Conservation (phyloP, 2,797 vertebrate species). For the Staurois parvus region DNA sequence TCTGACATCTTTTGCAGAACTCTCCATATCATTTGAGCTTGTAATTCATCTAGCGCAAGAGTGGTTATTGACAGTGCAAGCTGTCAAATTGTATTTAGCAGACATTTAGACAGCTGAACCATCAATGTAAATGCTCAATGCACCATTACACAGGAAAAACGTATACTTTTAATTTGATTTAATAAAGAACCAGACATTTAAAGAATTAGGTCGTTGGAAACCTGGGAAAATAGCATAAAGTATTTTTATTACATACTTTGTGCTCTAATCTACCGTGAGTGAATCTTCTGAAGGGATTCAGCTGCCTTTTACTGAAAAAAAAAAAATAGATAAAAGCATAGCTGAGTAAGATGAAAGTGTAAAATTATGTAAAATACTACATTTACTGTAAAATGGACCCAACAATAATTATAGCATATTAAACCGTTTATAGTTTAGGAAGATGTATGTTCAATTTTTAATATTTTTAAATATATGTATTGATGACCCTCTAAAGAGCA, state of each 20-base stretch:
- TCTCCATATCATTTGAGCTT: not conserved
- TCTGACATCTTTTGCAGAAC: not conserved
- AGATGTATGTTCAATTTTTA: too few relatives aligned
- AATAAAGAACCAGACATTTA: constrained; percentile 35
- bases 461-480: too few relatives aligned
- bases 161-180: constrained; percentile 28
- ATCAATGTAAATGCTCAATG: constrained; percentile 18
- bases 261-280: constrained; percentile 12
- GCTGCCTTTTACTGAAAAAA: not conserved
- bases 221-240: constrained; percentile 24
- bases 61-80: not conserved
- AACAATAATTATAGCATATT: not conserved
- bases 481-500: too few relatives aligned
- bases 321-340: not conserved
- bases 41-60: not conserved
- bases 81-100: constrained; percentile 20
- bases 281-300: constrained; percentile 26
- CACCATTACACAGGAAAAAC: constrained; percentile 10
- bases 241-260: constrained; percentile 27
- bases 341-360: constrained; percentile 1
- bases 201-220: constrained; percentile 34
- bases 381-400: too few relatives aligned
- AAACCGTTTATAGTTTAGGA: too few relatives aligned
- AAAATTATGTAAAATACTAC: not conserved
- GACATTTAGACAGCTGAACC: not conserved